Base-by-base conservation (phyloP, 1,140 invertebrate genomes). In the Euglossa dilemma region DNA sequence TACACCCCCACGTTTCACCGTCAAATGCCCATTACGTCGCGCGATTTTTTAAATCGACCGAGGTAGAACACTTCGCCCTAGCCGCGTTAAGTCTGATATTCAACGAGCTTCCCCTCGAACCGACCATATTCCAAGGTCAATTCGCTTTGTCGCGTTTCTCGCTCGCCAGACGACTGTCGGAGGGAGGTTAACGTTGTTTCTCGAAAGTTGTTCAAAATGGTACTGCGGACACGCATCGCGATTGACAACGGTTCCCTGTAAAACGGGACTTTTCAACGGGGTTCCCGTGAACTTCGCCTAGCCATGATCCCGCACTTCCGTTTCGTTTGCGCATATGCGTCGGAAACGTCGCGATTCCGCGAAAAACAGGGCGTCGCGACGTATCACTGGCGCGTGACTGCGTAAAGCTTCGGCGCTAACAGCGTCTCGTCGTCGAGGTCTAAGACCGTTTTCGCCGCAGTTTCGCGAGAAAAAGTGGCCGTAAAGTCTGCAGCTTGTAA, bases 21-120 rank as follows among this genome's bases (percentile, higher is more conserved):
- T 92, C 88, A 92, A 93, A 93, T 91, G 87, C 83, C 88, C 90
- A 92, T 93, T 93, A 92, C 84, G 85, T 84, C 74, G 90, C 45
- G 81, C 90, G 84, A 92, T 93, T 93, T 93, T 92, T 92, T 81
- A 92, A 92, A 92, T 92, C 82, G 85, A 82, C 87, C 69, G 63
- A 69, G 64, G 63, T 45, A 66, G 14, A 6, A 36, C 54, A 63
- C 59, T 63, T 85, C 71, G 59, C 69, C 70, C 73, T 63, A 74
- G 63, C 52, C 16, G 57, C 83, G 85, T 90, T 90, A 88, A 92
- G 91, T 80, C 83, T 79, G 70, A 81, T 78, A 89, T 63, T 87
- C 80, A 90, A 90, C 67, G 45, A 52, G 12, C 0, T 16, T 11
- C 45, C 16, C 6, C 18, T 82, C 71, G 72, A 76, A 50, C 83